These are phyloP conservation scores for Astropecten irregularis DNA, from an alignment of 53 echinoderm and acorn worm species.

Conservation along the genomic window DNA sequence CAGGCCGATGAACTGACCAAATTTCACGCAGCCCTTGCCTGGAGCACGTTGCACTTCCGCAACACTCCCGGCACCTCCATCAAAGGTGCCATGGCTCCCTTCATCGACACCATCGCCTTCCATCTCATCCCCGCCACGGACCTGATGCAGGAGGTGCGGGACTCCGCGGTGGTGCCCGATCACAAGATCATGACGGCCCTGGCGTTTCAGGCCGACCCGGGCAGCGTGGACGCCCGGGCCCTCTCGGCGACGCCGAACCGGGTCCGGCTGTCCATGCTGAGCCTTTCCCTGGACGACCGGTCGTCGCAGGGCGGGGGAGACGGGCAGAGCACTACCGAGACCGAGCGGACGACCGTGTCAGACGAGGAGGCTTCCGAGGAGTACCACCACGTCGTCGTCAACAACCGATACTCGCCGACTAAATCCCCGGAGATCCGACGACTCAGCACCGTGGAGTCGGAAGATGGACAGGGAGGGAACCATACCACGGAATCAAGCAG, in stretches of 20 bases:
- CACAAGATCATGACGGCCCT: conserved; percentile 97
- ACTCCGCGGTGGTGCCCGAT: conserved; percentile 79
- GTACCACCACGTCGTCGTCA: too few relatives aligned
- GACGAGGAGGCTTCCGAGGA: background rate
- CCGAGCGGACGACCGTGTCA: conserved; percentile 11
- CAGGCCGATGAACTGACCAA: conserved; percentile 92
- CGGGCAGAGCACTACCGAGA: background rate
- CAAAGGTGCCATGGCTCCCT: conserved; percentile 81
- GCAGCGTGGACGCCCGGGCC: conserved; percentile 74
- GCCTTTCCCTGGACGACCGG: conserved; percentile 71
- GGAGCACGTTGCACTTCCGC: conserved; percentile 77
- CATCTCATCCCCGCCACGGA: conserved; percentile 88
- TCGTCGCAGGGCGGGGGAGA: conserved; percentile 3
- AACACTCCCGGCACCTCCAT: conserved; percentile 73
- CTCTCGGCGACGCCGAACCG: conserved; percentile 79
- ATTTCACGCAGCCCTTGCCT: conserved; percentile 87
- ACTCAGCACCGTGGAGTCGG: conserved; percentile 46
- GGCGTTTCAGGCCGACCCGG: conserved; percentile 93
- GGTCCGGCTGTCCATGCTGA: conserved; percentile 73
- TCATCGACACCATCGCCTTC: conserved; percentile 86
- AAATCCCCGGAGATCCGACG: conserved; percentile 42
- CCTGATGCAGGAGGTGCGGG: conserved; percentile 87
- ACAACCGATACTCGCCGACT: background rate
- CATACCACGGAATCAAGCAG: background rate
- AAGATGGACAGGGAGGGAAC: conserved; percentile 10